Percentiles rank a stretch among this genome's conserved stretches.
Conservation (phyloP, 2,888 invertebrate genomes). For the Elegia similella region DNA sequence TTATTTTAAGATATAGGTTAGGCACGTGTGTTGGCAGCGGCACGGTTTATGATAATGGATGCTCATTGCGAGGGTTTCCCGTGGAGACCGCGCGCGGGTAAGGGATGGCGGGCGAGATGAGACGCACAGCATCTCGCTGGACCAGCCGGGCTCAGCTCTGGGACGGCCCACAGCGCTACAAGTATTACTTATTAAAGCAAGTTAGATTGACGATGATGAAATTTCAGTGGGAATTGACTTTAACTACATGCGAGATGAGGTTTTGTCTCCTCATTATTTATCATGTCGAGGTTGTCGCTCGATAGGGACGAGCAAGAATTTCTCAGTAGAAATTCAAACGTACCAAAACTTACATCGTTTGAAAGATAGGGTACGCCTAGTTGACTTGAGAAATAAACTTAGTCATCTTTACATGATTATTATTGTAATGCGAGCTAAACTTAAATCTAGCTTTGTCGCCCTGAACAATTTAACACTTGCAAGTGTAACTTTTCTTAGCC, state of each 20-base stretch:
- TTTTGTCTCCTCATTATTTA: slow-evolving; percentile 69
- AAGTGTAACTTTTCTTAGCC: no score
- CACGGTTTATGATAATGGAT: slow-evolving; percentile 54
- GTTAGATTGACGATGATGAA: slow-evolving; percentile 80
- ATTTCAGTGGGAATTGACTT: slow-evolving; percentile 80
- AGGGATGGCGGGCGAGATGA: slow-evolving; percentile 65
- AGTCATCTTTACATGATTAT: no score
- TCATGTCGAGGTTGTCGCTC: slow-evolving; percentile 39
- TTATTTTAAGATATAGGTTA: slow-evolving; percentile 18
- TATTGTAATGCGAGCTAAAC: no score
- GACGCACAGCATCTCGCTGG: slow-evolving; percentile 69
- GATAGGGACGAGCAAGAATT: slow-evolving; percentile 24
- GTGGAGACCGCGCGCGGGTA: slow-evolving; percentile 65
- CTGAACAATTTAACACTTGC: no score
- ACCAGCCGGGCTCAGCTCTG: slow-evolving; percentile 55
- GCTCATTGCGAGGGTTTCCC: slow-evolving; percentile 57
- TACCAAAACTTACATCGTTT: background rate
- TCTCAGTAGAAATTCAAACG: background rate
- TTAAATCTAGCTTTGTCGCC: no score
- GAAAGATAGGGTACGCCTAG: background rate
- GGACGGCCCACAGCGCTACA: slow-evolving; percentile 65
- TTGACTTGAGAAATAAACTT: no score
- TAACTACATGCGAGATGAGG: slow-evolving; percentile 69
- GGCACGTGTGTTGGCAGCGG: slow-evolving; percentile 40
- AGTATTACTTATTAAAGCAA: slow-evolving; percentile 75